Evolutionary conservation across 2,888 invertebrate genomes (phyloP), one percentile per base, ranked within the genome.

Genomic region (Hemistola chrysoprasaria): DNA sequence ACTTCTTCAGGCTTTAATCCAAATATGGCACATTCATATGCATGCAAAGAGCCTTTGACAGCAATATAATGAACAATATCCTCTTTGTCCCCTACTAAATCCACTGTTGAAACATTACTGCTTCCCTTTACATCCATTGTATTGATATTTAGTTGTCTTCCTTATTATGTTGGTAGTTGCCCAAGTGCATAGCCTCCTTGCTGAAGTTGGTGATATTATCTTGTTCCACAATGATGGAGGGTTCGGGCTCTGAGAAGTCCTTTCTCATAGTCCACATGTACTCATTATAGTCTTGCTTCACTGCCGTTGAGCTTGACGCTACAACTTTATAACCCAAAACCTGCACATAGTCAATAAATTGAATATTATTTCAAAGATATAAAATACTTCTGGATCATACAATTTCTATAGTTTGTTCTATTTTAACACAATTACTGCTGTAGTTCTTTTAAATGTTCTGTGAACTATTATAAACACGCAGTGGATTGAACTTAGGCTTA

Each of bases 191-290:
- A 71, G 89, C 89, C 77, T 92, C 92, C 57, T 91, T 90, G 56
- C 90, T 91, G 59, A 91, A 90, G 65, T 92, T 92, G 11, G 90
- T 91, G 28, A 92, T 85, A 65, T 92, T 92, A 55, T 92, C 92
- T 63, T 91, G 90, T 47, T 92, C 92, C 45, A 92, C 90, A 62
- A 90, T 80, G 38, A 91, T 86, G 25, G 90, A 90, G 11, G 95
- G 95, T 76, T 96, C 96, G 38, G 95, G 95, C 65, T 95, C 95
- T 25, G 92, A 90, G 76, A 96, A 96, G 62, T 96, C 95, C 77
- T 95, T 95, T 90, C 95, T 93, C 95, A 96, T 95, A 81, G 96
- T 97, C 96, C 96, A 96, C 94, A 96, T 95, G 65, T 96, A 96
- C 74, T 96, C 96, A 90, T 95, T 95, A 72, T 95, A 95, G 73